Base-by-base conservation (phyloP, 2,113 vertebrate genomes). In the Silurus asotus region DNA sequence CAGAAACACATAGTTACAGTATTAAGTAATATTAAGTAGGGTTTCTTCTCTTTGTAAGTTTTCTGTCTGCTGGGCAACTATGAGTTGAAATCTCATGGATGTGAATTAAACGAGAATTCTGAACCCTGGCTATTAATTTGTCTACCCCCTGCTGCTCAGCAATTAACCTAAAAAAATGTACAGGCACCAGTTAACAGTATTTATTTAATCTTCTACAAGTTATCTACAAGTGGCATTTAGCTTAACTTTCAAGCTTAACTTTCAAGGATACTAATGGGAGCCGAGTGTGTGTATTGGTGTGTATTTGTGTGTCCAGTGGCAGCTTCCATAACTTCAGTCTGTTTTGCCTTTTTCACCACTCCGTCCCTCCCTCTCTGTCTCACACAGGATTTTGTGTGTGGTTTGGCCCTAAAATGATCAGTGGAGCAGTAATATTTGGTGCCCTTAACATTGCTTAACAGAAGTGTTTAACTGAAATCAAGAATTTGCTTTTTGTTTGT, bases 401-500 rank as follows among this genome's bases (percentile, higher is more conserved):
- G 83, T 86, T 86, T 90, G 86, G 87, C 86, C 81, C 69, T 37
- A 65, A 77, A 45, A 64, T 23, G 45, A 56, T 10, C 78, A 65
- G 76, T 76, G 70, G 65, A 86, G 77, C 81, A 75, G 86, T 84
- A 89, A 67, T 88, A 88, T 75, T 80, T 72, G 55, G 51, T 67
- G 77, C 75, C 83, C 59, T 83, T 83, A 86, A 84, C 84, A 75
- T 82, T 84, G 25, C 69, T 86, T 78, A 49, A 80, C 70, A 75
- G 67, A 88, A 86, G 87, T 87, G 81, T 89, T 88, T 37, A 79
- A 69, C 75, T 79, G 69, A 69, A 85, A 20, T 17, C 70, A 86
- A 51, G 83, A 89, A 88, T 87, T 85, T 55, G 55, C 59, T 23
- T 75, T 90, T 79, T 88, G 72, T 87, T 82, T 88, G 48, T 83